Conservation (phyloP, 2,113 vertebrate species). For the Mellivora capensis region DNA sequence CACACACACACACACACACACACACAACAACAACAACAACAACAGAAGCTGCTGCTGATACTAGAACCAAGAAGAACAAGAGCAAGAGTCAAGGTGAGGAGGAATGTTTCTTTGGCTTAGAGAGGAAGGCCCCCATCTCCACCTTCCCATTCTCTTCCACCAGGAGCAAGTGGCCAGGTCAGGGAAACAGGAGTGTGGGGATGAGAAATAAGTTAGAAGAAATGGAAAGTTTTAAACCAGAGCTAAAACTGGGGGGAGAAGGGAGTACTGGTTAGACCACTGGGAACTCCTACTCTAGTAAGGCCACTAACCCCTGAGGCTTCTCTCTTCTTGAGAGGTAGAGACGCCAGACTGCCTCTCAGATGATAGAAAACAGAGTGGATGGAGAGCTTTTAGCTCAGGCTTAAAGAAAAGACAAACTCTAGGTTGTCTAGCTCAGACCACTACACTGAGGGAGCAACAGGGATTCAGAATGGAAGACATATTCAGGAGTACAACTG, state of each 20-base stretch:
- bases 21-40: not conserved
- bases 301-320: not conserved
- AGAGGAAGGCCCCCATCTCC: not conserved
- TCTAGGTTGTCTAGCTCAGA: not conserved
- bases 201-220: not conserved
- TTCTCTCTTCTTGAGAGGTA: not conserved
- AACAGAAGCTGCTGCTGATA: not conserved
- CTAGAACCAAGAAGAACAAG: not conserved
- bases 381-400: not conserved
- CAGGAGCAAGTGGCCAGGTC: no score
- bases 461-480: not conserved
- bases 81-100: not conserved
- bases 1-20: not conserved
- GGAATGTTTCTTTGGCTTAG: not conserved
- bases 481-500: not conserved
- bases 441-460: not conserved
- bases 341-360: not conserved
- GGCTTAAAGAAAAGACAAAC: not conserved
- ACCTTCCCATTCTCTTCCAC: not conserved
- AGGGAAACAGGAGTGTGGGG: rapidly evolving
- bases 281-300: not conserved
- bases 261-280: rapidly evolving
- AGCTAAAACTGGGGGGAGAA: not conserved
- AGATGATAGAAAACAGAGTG: not conserved
- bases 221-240: not conserved